Base-by-base conservation (phyloP, 1,140 invertebrate genomes). In the Cyphomyrmex costatus region DNA sequence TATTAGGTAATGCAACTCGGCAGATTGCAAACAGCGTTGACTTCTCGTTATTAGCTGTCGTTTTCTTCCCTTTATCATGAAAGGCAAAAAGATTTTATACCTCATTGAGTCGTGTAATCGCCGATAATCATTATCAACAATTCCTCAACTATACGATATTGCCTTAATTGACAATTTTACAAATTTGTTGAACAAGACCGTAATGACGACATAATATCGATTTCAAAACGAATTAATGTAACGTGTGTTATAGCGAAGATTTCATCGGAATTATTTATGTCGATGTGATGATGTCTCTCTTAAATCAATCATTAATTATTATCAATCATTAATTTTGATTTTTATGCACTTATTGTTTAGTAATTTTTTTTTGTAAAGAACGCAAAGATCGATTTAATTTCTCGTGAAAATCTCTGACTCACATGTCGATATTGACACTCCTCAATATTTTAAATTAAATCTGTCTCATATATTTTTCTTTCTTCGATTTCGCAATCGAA, bases 221-320 rank as follows among this genome's bases (percentile, higher is more conserved):
- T 80, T 36, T 12, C 30, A 63, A 88, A 56, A 89, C 6, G 24
- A 46, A 82, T 0, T 65, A 61, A 77, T 46, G 21, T 21, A 49
- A 49, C 4, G 2, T 19, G 19, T 65, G 7, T 8, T 65, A 12
- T 12, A 33, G 1, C 27, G 65, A 61, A 24, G 7, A 5, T 12
- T 63, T 63, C 60, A 51, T 56, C 42, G 7, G 36, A 63, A 78
- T 83, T 89, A 90, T 56, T 77, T 42, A 51, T 77, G 33, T 74
- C 30, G 74, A 2, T 58, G 53, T 65, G 19, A 65, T 5, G 8
- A n/a, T n/a, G 3, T 65, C 8, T 61, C 2, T 53, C 49, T 78
- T 60, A 46, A 30, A 46, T 24, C 79, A n/a, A 27, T 24, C 79
- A 60, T 79, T 87, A 78, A 79, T 42, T 42, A 42, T 42, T 12